Percentiles rank a stretch among this genome's conserved stretches.
These are phyloP conservation scores for Tholera decimalis DNA, from an alignment of 2,888 invertebrate species.

Conservation along the genomic window DNA sequence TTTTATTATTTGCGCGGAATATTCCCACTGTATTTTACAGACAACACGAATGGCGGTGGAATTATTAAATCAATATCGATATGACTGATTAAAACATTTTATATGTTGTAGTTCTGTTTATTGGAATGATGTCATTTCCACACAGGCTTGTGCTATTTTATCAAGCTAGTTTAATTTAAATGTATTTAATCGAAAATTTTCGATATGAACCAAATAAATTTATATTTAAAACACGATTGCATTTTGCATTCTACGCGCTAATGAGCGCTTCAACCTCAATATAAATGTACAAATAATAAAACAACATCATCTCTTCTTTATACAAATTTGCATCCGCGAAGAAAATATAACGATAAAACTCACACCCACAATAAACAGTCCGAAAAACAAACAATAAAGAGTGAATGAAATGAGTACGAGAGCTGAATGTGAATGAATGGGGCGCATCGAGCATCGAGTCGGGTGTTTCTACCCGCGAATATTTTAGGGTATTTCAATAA, in stretches of 20 bases:
- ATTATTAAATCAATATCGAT: slow-evolving; percentile 21
- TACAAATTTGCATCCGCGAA: slow-evolving; percentile 63
- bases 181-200: background rate
- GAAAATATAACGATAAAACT: slow-evolving; percentile 73
- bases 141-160: background rate
- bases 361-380: slow-evolving; percentile 77
- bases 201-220: background rate
- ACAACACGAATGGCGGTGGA: background rate
- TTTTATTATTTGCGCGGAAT: background rate
- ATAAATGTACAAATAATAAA: slow-evolving; percentile 13
- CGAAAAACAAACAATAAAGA: slow-evolving; percentile 86
- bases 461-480: slow-evolving; percentile 59
- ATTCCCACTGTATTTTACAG: slow-evolving; percentile 7
- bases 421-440: slow-evolving; percentile 82
- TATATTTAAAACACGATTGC: background rate
- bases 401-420: slow-evolving; percentile 84
- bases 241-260: slow-evolving; percentile 5
- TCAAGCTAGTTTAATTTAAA: background rate
- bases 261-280: slow-evolving; percentile 8
- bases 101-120: background rate
- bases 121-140: background rate
- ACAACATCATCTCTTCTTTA: slow-evolving; percentile 57
- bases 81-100: background rate
- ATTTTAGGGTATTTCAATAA: slow-evolving; percentile 90
- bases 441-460: slow-evolving; percentile 43